phyloP scores from a whole-genome alignment of 2,113 vertebrate species.

The Campylomormyrus numenius region DNA sequence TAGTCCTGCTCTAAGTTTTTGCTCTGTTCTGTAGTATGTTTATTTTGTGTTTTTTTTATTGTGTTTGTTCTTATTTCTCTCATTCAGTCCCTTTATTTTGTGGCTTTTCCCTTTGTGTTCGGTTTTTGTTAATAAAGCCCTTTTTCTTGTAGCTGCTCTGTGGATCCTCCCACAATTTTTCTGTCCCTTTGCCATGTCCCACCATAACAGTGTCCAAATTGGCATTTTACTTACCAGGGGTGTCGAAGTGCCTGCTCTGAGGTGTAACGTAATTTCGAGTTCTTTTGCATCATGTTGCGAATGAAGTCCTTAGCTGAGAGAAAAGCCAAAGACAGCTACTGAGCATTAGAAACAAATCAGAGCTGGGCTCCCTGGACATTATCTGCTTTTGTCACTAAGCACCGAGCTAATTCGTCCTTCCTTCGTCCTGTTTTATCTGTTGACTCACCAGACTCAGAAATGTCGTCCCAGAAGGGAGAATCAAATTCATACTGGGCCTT shows the following conservation, averaged over 20 bases:
- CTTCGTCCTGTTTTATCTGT: not conserved
- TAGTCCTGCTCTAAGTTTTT: too few relatives aligned
- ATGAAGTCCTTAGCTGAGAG: slow-evolving; percentile 88
- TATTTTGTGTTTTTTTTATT: too few relatives aligned
- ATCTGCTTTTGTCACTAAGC: not conserved
- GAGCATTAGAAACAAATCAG: not conserved
- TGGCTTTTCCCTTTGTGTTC: too few relatives aligned
- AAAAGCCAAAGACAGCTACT: not conserved
- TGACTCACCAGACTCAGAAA: slow-evolving; percentile 80
- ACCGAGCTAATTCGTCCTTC: not conserved
- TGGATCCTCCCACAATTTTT: too few relatives aligned
- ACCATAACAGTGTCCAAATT: not conserved
- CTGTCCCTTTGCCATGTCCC: too few relatives aligned
- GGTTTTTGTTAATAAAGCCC: too few relatives aligned
- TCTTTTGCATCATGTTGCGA: slow-evolving; percentile 85
- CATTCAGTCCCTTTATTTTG: too few relatives aligned
- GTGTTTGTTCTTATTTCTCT: too few relatives aligned
- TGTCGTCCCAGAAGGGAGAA: slow-evolving; percentile 87
- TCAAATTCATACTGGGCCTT: slow-evolving; percentile 86
- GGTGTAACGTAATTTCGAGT: slow-evolving; percentile 71
- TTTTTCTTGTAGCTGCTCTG: too few relatives aligned
- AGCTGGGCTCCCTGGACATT: not conserved
- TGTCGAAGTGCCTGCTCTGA: slow-evolving; percentile 82
- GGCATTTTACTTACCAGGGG: slow-evolving; percentile 74
- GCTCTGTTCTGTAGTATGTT: too few relatives aligned